Evolutionary conservation across 2,888 invertebrate genomes (phyloP).

Genomic region (Tinea pellionella): DNA sequence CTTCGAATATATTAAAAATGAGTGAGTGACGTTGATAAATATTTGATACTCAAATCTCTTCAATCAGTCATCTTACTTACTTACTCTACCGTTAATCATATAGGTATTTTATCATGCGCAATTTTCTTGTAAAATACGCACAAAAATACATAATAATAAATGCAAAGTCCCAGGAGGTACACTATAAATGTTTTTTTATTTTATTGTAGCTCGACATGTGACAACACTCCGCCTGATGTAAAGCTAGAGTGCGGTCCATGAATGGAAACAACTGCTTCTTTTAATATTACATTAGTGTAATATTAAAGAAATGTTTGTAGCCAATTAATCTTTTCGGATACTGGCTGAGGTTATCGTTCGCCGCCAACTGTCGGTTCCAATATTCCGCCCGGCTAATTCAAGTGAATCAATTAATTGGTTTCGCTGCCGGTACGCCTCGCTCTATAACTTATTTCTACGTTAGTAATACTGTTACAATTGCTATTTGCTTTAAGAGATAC

Average conservation of each 20-base stretch:
- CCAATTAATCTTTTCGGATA: constrained; percentile 1
- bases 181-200: no score
- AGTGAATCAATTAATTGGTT: constrained; percentile 39
- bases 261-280: not conserved
- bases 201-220: no score
- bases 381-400: constrained; percentile 32
- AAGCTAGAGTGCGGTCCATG: no score
- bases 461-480: not conserved
- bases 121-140: no score
- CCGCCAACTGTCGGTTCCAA: constrained; percentile 33
- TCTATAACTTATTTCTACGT: constrained; percentile 4
- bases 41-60: not conserved
- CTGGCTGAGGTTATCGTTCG: constrained; percentile 8
- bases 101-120: no score
- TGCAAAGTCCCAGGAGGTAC: no score
- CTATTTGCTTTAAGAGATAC: not conserved
- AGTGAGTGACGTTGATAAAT: not conserved
- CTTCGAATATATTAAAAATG: not conserved
- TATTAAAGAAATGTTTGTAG: not conserved
- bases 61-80: no score
- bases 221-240: no score
- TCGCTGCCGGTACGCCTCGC: constrained; percentile 27
- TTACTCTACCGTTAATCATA: no score
- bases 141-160: no score
- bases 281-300: not conserved